phyloP scores from a whole-genome alignment of 2,113 vertebrate species.

The Butorides virescens region DNA sequence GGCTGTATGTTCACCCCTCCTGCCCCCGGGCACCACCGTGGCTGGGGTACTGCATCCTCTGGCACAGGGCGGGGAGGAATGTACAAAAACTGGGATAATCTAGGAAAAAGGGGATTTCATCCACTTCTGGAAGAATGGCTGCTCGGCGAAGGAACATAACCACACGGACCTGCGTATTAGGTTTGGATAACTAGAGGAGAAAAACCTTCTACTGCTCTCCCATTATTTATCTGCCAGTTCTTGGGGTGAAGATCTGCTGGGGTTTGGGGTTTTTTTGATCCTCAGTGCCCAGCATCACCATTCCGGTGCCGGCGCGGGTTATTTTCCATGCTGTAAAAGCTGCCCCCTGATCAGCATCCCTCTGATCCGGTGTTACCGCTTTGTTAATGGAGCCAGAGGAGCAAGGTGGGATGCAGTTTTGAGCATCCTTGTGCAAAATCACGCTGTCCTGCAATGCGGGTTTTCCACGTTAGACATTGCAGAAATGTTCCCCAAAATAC shows the following conservation, averaged over 20 bases:
- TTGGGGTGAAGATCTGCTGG: background rate
- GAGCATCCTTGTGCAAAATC: background rate
- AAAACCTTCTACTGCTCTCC: background rate
- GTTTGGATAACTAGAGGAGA: background rate
- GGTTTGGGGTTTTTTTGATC: background rate
- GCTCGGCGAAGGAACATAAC: background rate
- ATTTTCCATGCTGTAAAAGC: background rate
- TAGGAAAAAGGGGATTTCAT: background rate
- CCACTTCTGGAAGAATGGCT: background rate
- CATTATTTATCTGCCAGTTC: background rate
- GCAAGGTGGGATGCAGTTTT: background rate
- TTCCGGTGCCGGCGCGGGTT: rapidly evolving
- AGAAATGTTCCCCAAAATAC: background rate
- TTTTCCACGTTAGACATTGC: rapidly evolving
- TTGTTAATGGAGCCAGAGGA: background rate
- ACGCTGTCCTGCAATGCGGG: rapidly evolving
- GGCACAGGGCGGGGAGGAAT: rapidly evolving
- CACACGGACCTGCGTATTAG: rapidly evolving
- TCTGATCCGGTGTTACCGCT: background rate
- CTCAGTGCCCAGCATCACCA: no score
- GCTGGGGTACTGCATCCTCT: background rate
- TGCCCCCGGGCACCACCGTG: background rate
- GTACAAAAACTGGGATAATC: background rate
- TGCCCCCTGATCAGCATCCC: background rate
- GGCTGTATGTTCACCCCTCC: background rate